Evolutionary conservation across 2,113 vertebrate genomes (phyloP), one percentile per base, ranked within the genome.

Genomic region (Megalops atlanticus): DNA sequence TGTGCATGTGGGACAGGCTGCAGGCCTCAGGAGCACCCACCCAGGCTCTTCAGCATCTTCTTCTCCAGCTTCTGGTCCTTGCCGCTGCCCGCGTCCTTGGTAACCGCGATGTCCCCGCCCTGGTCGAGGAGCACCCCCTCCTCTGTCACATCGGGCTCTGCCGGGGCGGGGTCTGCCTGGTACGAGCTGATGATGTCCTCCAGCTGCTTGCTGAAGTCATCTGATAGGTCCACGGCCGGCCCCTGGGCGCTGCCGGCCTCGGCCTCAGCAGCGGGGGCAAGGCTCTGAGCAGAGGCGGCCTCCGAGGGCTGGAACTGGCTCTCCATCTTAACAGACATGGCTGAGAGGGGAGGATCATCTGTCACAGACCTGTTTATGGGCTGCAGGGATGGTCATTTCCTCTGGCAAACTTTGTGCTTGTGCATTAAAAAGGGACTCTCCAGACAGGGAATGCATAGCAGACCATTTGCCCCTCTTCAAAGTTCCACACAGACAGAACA

Each of bases 171-270:
- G 0, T 90, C 89, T 6, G 93, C 94, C 73, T 95, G 95, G 0
- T 98, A 99, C 38, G 92, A 95, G 87, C 92, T 97, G 86, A 99
- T 97, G 85, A 99, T 97, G 89, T 99, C 97, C 90, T 99, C 97
- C 91, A 99, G 95, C 87, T 97, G 95, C 85, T 93, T 90, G 80
- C 76, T 94, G 85, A 99, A 58, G 87, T 98, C 97, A 76, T 98
- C 97, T 0, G 95, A 95, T 89, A 91, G 89, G 90, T 95, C 94
- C 8, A 85, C 79, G 36, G 84, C 79, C 33, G 0, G 77, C 58
- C 74, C 88, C 52, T 85, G 31, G 1, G 79, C 82, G 36, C 49
- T 86, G 1, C 71, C 78, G 4, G 82, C 86, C 72, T 78, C 82
- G 0, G 80, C 78, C 24, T 83, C 70, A 8, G 58, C 18, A 52